Evolutionary conservation across 1,140 invertebrate genomes (phyloP).

Genomic region (Drosophila aff.): DNA sequence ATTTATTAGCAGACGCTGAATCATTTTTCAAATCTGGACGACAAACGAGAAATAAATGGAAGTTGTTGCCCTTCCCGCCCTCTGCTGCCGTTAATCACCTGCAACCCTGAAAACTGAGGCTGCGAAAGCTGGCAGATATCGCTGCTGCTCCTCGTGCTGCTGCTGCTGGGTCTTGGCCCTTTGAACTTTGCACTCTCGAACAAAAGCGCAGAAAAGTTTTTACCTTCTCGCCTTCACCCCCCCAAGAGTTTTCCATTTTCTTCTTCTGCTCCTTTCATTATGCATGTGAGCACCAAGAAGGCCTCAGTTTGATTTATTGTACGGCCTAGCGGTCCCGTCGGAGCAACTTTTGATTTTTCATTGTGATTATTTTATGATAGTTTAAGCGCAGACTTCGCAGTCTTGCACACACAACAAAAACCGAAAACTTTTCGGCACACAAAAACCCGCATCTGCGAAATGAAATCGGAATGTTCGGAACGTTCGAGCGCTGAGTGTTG

Average conservation of each 20-base stretch:
- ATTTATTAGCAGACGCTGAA: constrained; percentile 62
- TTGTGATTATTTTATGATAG: constrained; percentile 83
- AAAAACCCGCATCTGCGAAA: constrained; percentile 39
- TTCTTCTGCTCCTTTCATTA: constrained; percentile 45
- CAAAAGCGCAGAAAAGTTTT: constrained; percentile 67
- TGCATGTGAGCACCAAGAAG: constrained; percentile 53
- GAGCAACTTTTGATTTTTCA: constrained; percentile 72
- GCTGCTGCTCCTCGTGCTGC: not conserved
- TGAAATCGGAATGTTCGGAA: constrained; percentile 30
- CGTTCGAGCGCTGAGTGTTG: constrained; percentile 20
- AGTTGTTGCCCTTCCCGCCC: constrained; percentile 15
- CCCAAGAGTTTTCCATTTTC: constrained; percentile 43
- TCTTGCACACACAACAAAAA: constrained; percentile 14
- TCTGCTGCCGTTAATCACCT: constrained; percentile 51
- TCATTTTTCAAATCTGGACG: constrained; percentile 65
- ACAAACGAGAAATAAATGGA: constrained; percentile 61
- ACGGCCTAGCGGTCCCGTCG: constrained; percentile 29
- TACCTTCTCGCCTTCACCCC: constrained; percentile 20
- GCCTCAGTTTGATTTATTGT: constrained; percentile 69
- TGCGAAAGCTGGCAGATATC: constrained; percentile 13
- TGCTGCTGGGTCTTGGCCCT: constrained; percentile 26
- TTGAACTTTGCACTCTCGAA: constrained; percentile 69
- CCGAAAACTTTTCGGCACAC: constrained; percentile 53
- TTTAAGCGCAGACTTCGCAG: constrained; percentile 58
- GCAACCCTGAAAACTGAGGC: constrained; percentile 31